phyloP scores from a whole-genome alignment of 2,113 vertebrate species.

The Halcyon senegalensis region DNA sequence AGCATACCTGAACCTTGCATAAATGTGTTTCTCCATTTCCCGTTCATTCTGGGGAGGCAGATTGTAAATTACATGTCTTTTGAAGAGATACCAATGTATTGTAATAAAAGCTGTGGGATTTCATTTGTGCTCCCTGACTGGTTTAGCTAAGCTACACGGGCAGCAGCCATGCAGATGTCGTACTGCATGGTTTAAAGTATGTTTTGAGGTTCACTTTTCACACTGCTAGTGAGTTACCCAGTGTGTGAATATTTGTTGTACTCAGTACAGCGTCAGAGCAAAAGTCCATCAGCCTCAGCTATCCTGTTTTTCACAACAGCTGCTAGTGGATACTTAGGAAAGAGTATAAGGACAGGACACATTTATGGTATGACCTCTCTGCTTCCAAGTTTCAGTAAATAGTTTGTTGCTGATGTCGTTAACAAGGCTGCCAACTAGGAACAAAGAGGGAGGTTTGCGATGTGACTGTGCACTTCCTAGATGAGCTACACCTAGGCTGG shows the following conservation, averaged over 20 bases:
- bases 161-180: not conserved
- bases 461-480: constrained; percentile 40
- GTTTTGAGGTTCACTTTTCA: not conserved
- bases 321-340: not conserved
- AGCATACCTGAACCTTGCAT: not conserved
- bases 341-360: not conserved
- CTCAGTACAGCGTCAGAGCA: not conserved
- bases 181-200: not conserved
- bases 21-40: not conserved
- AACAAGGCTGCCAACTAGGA: constrained; percentile 29
- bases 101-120: not conserved
- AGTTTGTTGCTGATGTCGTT: constrained; percentile 29
- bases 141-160: not conserved
- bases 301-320: not conserved
- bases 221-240: not conserved
- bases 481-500: not conserved
- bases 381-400: constrained; percentile 21
- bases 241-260: not conserved
- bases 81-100: not conserved
- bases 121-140: not conserved
- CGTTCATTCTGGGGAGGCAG: not conserved
- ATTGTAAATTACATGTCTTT: not conserved
- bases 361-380: constrained; percentile 5
- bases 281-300: not conserved
- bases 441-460: constrained; percentile 18